Base-by-base conservation (phyloP, 1,140 invertebrate species). In the Seison nebaliae region DNA sequence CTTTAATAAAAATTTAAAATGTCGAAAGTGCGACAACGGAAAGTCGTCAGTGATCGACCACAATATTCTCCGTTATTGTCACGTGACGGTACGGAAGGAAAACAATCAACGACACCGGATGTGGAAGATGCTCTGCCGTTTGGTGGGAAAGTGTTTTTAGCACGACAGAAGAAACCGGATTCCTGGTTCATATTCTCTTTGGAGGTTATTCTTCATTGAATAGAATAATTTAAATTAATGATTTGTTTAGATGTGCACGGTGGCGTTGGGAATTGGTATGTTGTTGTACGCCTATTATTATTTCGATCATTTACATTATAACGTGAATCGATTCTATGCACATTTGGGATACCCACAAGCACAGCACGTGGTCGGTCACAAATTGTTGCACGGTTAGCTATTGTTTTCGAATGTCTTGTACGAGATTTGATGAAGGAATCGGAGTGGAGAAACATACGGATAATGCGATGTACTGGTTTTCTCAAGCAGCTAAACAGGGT, bases 381-480 rank as follows among this genome's bases (percentile, higher is more conserved):
- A 63, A 46, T 63, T 63, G 44, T 48, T 67, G 5, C 51, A 64
- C 44, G 64, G 65, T 61, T 49, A 47, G 42, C 14, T 30, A 6
- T 20, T 28, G 14, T 26, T 4, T 18, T 15, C 31, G 11, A 29
- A n/a, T 2, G 17, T 5, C 20, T 5, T 21, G 17, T n/a, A 28
- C 11, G 9, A 1, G 20, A 23, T 38, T 21, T 32, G 7, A 44
- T 40, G 3, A 36, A 62, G 59, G 61, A 12, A 50, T 52, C 44
- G 64, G 64, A 2, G 58, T 62, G 4, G 54, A 60, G 17, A 49
- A 57, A 42, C 56, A 66, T 42, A 45, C 55, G 26, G 49, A 51
- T 6, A 54, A 48, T 30, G 65, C 65, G 1, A 64, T 67, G 56
- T 46, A 64, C 33, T 65, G 62, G 59, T 67, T 65, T 47, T 56